phyloP scores from a whole-genome alignment of 64 coral and sea anemone species.

The Montipora efflorescens region DNA sequence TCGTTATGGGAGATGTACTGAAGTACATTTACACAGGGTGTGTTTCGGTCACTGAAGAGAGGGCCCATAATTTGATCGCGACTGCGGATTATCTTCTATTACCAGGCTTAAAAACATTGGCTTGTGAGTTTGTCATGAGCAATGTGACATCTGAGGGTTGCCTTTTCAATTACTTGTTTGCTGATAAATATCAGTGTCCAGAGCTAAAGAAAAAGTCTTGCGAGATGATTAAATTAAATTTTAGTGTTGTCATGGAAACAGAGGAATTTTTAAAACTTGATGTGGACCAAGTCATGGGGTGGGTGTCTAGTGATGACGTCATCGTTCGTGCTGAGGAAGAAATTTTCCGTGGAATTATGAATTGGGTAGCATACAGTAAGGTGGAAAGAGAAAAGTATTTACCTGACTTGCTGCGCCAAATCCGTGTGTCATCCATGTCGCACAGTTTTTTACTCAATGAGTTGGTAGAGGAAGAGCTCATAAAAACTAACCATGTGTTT shows the following conservation, averaged over 20 bases:
- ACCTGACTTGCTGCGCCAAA: background rate
- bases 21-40: slow-evolving; percentile 5
- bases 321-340: slow-evolving; percentile 26
- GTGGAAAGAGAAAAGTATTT: slow-evolving; percentile 10
- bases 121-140: background rate
- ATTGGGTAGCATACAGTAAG: background rate
- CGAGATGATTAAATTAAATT: background rate
- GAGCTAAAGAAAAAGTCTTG: background rate
- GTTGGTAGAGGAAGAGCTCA: background rate
- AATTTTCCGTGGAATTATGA: background rate
- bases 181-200: background rate
- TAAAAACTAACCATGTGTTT: background rate
- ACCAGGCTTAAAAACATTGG: background rate
- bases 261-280: background rate
- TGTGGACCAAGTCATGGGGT: background rate
- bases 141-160: background rate
- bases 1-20: slow-evolving; percentile 4
- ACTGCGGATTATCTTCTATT: slow-evolving; percentile 3
- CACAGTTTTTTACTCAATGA: background rate
- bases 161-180: slow-evolving; percentile 16
- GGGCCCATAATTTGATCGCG: background rate
- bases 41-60: background rate
- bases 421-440: background rate
- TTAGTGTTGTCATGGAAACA: background rate
- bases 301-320: slow-evolving; percentile 27